Evolutionary conservation across 2,888 invertebrate species (phyloP), one percentile per base, ranked within the genome.

Genomic region (Pegoplata infirma): DNA sequence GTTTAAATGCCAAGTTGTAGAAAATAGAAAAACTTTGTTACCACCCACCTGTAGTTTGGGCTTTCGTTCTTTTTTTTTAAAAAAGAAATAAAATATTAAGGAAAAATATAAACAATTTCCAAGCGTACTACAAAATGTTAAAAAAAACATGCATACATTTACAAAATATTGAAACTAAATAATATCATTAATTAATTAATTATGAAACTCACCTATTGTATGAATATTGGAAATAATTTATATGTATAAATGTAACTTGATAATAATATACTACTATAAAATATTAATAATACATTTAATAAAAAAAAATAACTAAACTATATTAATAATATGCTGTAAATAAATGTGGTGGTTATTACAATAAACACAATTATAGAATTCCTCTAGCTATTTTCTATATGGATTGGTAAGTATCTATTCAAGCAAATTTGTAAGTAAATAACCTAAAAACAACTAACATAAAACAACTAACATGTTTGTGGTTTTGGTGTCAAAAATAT

Each of bases 271-370:
- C n/a, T n/a, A 10, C 5, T n/a, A 40, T 40, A 40, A 12, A 12
- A 40, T 40, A 40, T 40, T 12, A 40, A n/a, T 12, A 36, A 12
- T 40, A 40, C 3, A 32, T 32, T 32, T 8, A 8, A 32, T 7
- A 8, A 25, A 25, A 25, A 25, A 25, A 3, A 5, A 25, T 25
- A 25, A n/a, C n/a, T n/a, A 32, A 32, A 7, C 32, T 32, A 61
- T 49, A 63, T n/a, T 19, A 25, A 32, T 17, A n/a, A 56, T 63
- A 72, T 56, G 32, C 63, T 72, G 72, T 72, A 72, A 72, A 72
- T 72, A 72, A 72, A 72, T 72, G 56, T 72, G 56, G 56, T 72
- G 56, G 23, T 72, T 64, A 56, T 14, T 56, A 5, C 44, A 71
- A 61, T 55, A 44, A 55, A 25, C 10, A 58, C 23, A 55, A 44